These are phyloP conservation scores for Drosophila leontia DNA, from an alignment of 1,140 invertebrate genomes.

Conservation along the genomic window DNA sequence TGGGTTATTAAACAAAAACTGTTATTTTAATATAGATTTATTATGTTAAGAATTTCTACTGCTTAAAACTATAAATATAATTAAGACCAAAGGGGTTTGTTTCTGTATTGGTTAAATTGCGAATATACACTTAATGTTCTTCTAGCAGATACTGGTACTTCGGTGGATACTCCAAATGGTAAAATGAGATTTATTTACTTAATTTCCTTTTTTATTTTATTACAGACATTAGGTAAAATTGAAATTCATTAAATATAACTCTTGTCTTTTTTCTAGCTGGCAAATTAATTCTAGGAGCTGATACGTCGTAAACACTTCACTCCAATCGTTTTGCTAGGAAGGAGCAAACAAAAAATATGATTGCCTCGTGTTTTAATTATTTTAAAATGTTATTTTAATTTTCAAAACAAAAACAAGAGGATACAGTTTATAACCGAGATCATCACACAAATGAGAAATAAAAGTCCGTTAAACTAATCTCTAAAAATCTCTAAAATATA, in stretches of 20 bases:
- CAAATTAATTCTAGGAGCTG: not conserved
- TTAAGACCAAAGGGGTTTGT: not conserved
- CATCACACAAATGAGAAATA: not conserved
- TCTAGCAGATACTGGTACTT: not conserved
- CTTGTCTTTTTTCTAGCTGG: not conserved
- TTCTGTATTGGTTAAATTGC: not conserved
- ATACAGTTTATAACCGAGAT: not conserved
- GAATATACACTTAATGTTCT: not conserved
- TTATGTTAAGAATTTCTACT: not conserved
- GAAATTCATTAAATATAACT: not conserved
- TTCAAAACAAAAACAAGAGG: not conserved
- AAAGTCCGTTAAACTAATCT: too few relatives aligned
- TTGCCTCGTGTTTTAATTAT: not conserved
- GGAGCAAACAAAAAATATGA: not conserved
- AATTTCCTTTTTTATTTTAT: not conserved
- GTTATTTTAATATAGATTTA: not conserved
- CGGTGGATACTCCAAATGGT: not conserved
- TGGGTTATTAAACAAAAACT: not conserved
- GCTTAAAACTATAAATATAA: too few relatives aligned
- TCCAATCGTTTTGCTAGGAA: too few relatives aligned
- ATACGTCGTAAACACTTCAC: not conserved
- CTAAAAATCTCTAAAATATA: too few relatives aligned
- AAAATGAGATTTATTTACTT: not conserved
- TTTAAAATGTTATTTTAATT: not conserved
- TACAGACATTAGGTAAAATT: not conserved